Evolutionary conservation across 2,888 invertebrate species (phyloP), one percentile per base, ranked within the genome.

Genomic region (Eueremaeus valkanovi): DNA sequence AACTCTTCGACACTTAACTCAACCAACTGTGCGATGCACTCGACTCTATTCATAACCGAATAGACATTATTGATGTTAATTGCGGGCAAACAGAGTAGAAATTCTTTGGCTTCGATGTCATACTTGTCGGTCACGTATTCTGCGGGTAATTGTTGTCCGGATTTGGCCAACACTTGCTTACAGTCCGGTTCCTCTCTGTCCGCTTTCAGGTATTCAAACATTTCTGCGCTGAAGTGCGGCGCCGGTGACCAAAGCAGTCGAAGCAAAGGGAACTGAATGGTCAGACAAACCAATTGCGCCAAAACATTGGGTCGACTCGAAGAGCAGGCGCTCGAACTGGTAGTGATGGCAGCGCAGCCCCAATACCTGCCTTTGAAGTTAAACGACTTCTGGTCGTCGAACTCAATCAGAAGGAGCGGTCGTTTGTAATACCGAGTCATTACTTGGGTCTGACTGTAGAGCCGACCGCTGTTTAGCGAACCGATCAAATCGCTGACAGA

Each of bases 171-270:
- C 6, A 51, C 27, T 16, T 87, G 86, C 0, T 89, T 85, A 2
- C 3, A 21, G 83, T 89, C 89, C 0, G 96, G 96, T 83, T 96
- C 91, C 27, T 88, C 88, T 83, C 90, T 89, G 8, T 91, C 92
- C 84, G 91, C 91, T 87, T 97, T 98, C 0, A 97, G 85, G 84
- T 97, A 95, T 82, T 95, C 92, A 84, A 98, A 97, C 68, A 98
- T 86, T 84, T 98, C 95, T 0, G 96, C 95, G 0, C 95, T 94
- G 51, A 95, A 95, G 83, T 94, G 92, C 0, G 98, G 96, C 83
- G 92, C 94, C 1, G 95, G 94, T 16, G 96, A 96, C 98, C 98
- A 98, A 45, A 98, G 90, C 11, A 98, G 85, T 80, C 93, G 90
- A 78, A 99, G 85, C 81, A 91, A 89, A 0, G 98, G 97, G 85